A percentile compares a stretch with the other conserved stretches of the same genome.
Conservation (phyloP, 2,797 vertebrate genomes). For the Notolepis coatsorum region DNA sequence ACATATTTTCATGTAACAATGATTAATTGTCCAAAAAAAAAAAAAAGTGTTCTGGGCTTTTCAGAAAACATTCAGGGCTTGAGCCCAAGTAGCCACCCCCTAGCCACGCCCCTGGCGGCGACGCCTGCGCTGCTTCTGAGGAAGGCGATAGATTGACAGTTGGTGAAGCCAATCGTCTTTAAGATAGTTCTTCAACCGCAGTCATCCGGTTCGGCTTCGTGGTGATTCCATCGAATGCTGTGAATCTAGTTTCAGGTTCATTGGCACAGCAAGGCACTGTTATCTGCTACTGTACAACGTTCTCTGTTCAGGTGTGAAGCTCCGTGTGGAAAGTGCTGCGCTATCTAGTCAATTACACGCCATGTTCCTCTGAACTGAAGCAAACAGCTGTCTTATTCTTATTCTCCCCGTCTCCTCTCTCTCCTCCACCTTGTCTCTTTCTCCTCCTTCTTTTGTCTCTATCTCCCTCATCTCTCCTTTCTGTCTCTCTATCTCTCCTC, state of each 20-base stretch:
- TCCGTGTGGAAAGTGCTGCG: constrained; percentile 25
- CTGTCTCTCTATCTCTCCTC: constrained; percentile 5
- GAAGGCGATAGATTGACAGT: no score
- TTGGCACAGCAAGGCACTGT: background rate
- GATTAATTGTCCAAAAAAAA: no score
- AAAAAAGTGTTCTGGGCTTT: no score
- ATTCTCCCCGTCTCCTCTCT: constrained; percentile 17
- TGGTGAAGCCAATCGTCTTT: no score
- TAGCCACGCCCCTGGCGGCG: background rate
- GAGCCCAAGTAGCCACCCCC: background rate
- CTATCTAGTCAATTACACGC: constrained; percentile 41
- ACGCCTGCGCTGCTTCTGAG: no score
- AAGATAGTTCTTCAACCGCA: background rate
- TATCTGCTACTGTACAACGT: constrained; percentile 18
- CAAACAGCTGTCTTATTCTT: constrained; percentile 36
- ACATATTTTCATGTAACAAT: no score
- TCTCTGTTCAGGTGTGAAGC: constrained; percentile 6
- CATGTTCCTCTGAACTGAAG: constrained; percentile 29
- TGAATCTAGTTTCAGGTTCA: background rate
- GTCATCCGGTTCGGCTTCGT: background rate
- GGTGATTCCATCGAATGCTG: no score
- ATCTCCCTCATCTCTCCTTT: background rate
- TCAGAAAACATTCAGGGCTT: no score
- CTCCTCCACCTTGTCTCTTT: background rate
- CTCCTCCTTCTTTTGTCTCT: background rate